These are phyloP conservation scores for Terrapene triunguis DNA, from an alignment of 2,113 vertebrate genomes.

Conservation along the genomic window DNA sequence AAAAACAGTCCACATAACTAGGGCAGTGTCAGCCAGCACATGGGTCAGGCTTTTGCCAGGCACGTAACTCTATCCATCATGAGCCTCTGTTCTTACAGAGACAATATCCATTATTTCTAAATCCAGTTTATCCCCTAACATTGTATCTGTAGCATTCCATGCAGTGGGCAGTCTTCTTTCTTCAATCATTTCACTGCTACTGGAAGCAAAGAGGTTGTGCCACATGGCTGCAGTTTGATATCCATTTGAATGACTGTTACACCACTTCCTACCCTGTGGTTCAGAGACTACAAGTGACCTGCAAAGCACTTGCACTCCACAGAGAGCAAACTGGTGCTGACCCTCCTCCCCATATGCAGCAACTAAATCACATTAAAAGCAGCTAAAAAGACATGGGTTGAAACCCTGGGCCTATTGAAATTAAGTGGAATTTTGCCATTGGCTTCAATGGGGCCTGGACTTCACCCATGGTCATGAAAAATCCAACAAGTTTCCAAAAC, in stretches of 20 bases:
- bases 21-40: background rate
- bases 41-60: background rate
- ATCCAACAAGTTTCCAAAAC: background rate
- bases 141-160: background rate
- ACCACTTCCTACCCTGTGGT: accelerated
- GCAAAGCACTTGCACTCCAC: background rate
- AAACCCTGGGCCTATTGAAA: background rate
- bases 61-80: accelerated
- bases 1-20: background rate
- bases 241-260: accelerated
- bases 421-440: background rate
- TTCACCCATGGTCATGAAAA: background rate
- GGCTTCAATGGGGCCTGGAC: background rate
- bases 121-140: accelerated
- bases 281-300: background rate
- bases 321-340: background rate
- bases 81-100: background rate
- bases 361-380: background rate
- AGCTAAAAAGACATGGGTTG: background rate
- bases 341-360: background rate
- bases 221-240: background rate
- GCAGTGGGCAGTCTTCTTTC: background rate
- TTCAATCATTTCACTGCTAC: accelerated
- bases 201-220: background rate
- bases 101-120: background rate